Evolutionary conservation across 2,113 vertebrate genomes (phyloP), one percentile per base, ranked within the genome.

Genomic region (Equus quagga): DNA sequence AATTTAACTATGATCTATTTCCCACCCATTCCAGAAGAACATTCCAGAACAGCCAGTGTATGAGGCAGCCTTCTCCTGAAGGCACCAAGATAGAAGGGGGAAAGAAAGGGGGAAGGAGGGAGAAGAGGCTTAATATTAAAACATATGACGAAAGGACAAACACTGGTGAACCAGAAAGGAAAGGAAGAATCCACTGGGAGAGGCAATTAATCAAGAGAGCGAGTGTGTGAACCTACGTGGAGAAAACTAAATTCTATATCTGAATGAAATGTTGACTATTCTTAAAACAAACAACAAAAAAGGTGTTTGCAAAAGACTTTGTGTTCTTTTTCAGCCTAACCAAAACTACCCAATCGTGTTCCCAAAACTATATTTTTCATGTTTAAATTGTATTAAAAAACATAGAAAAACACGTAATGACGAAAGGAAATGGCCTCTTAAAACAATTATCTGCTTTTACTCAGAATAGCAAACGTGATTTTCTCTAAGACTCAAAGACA

Each of bases 351-450:
- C 23, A 90, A 70, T 11, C 23, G 8, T 70, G 72, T 60, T 46
- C 24, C n/a, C 2, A 19, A 79, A 87, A 93, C n/a, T 62, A 62
- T 17, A 80, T 49, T 91, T 91, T 95, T 51, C 93, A 75, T 96
- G 28, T 62, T 92, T 83, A 93, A 76, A 41, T 78, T 36, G 2
- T 76, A 72, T 76, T 49, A 8, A 60, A 65, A 72, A 81, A 44
- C 9, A 89, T 15, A 81, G 28, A 64, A 89, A 88, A 95, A 24
- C 4, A 54, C 28, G 5, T 56, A 80, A 51, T 10, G 90, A 89
- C 6, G 18, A 93, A 95, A 91, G 51, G 33, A 93, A 94, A 89
- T 19, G 10, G 3, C 8, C 5, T 51, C 15, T 87, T 76, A 96
- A 92, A 70, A n/a, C 7, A 84, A 62, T 72, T 73, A 65, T 18